A percentile compares a stretch with the other conserved stretches of the same genome.
phyloP scores from a whole-genome alignment of 2,113 vertebrate genomes.

The Piaya cayana region DNA sequence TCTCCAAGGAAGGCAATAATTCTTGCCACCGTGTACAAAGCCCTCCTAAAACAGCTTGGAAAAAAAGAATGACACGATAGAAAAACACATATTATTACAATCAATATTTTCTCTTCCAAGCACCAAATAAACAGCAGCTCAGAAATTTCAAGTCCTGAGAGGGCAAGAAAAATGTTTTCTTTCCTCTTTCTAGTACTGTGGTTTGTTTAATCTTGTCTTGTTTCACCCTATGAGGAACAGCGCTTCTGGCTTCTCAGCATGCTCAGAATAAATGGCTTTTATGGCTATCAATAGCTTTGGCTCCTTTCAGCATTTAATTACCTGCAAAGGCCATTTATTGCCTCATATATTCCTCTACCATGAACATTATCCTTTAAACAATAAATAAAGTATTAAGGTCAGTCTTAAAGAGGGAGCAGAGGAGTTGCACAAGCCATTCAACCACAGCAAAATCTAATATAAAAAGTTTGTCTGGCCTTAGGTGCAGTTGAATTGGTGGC shows the following conservation, averaged over 20 bases:
- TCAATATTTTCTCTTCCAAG: constrained; percentile 39
- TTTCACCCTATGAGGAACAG: constrained; percentile 14
- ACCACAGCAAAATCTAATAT: constrained; percentile 28
- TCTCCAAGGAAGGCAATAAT: neutral
- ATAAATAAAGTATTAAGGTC: constrained; percentile 75
- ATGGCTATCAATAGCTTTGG: constrained; percentile 48
- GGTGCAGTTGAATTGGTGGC: neutral
- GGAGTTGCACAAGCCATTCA: constrained; percentile 21
- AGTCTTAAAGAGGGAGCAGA: constrained; percentile 46
- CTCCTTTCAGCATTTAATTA: constrained; percentile 71
- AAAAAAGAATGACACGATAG: neutral
- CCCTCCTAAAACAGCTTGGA: neutral
- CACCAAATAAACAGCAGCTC: constrained; percentile 20
- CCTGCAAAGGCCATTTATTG: constrained; percentile 71
- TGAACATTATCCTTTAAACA: constrained; percentile 70
- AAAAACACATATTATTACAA: constrained; percentile 2
- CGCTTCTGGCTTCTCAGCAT: constrained; percentile 14
- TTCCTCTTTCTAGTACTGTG: neutral
- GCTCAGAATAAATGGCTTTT: constrained; percentile 64
- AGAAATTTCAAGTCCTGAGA: constrained; percentile 34
- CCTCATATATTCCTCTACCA: constrained; percentile 68
- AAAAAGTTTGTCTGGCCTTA: constrained; percentile 37
- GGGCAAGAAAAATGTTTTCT: constrained; percentile 41
- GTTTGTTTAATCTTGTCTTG: constrained; percentile 54
- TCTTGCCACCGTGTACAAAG: neutral